phyloP scores from a whole-genome alignment of 2,888 invertebrate genomes.

The Colostygia pectinataria region DNA sequence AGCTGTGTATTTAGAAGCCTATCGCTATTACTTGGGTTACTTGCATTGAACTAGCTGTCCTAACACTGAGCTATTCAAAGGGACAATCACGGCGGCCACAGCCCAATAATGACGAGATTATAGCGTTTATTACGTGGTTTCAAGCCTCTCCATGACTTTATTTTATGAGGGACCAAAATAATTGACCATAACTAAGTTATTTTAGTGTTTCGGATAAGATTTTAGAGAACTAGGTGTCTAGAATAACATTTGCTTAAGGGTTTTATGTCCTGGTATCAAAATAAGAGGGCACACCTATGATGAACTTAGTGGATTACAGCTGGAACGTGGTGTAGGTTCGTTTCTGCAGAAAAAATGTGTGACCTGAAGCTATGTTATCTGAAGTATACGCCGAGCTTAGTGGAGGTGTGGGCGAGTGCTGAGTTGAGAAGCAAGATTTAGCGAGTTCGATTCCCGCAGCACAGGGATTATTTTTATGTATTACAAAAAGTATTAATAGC shows the following conservation, averaged over 20 bases:
- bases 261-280: background rate
- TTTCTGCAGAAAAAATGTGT: too few relatives aligned
- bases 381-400: too few relatives aligned
- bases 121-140: constrained; percentile 19
- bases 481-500: too few relatives aligned
- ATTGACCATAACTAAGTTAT: constrained; percentile 21
- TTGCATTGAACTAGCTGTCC: constrained; percentile 5
- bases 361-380: too few relatives aligned
- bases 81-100: constrained; percentile 12
- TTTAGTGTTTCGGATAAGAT: constrained; percentile 9
- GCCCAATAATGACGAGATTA: constrained; percentile 16
- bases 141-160: constrained; percentile 6
- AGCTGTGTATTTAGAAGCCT: too few relatives aligned
- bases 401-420: too few relatives aligned
- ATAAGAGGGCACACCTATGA: background rate
- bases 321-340: too few relatives aligned
- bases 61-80: background rate
- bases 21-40: too few relatives aligned
- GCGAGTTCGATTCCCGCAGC: too few relatives aligned
- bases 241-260: background rate
- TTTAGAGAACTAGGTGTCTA: constrained; percentile 1
- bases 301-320: too few relatives aligned
- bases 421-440: too few relatives aligned
- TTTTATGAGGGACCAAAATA: constrained; percentile 12
- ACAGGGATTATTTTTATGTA: too few relatives aligned